These are phyloP conservation scores for Pseudotriccus pelzelni DNA, from an alignment of 2,797 vertebrate genomes.

Conservation along the genomic window DNA sequence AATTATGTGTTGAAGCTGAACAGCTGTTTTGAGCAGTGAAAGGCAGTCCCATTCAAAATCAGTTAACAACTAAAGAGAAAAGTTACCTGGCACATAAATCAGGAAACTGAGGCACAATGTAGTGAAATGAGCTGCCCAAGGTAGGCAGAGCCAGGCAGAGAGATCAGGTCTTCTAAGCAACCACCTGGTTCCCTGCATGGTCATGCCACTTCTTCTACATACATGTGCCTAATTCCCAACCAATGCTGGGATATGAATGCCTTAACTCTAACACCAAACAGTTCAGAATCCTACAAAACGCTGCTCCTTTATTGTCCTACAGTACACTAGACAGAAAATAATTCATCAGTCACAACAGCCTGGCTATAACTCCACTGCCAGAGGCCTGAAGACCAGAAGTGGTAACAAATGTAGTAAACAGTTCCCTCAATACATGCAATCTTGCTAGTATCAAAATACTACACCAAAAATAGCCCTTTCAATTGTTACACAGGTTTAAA, in stretches of 20 bases:
- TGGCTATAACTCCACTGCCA: neutral
- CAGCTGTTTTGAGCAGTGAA: neutral
- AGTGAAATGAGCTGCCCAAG: neutral
- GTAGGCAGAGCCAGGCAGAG: neutral
- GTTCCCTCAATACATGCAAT: neutral
- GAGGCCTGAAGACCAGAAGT: neutral
- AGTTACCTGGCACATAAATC: neutral
- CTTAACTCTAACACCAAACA: neutral
- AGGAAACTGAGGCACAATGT: neutral
- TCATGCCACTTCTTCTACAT: neutral
- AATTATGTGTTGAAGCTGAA: neutral
- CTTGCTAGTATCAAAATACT: neutral
- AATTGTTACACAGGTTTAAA: neutral
- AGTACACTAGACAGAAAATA: neutral
- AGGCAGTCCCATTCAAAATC: neutral
- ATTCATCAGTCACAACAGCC: neutral
- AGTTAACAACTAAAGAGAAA: neutral
- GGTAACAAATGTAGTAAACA: neutral
- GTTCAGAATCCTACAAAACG: neutral
- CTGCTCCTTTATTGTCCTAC: neutral
- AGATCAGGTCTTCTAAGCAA: neutral
- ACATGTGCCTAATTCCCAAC: rapidly evolving
- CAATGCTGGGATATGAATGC: neutral
- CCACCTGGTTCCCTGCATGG: neutral
- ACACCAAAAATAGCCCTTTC: neutral